Percentiles rank a stretch among this genome's conserved stretches.
Conservation (phyloP, 2,113 vertebrate species). For the Dipodomys merriami region DNA sequence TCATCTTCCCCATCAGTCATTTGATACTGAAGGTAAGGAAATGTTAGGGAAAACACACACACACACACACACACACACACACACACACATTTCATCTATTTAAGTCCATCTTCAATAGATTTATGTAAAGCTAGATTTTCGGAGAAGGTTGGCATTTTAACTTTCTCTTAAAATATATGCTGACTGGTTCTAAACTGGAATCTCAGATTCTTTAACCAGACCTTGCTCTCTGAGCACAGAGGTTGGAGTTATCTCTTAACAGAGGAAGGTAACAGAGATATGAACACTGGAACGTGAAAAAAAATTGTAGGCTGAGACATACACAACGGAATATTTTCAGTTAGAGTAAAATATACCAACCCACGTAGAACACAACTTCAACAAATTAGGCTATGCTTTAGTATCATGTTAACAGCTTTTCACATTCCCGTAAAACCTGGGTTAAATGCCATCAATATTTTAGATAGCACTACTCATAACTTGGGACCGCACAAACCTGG, state of each 20-base stretch:
- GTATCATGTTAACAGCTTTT: constrained; percentile 30
- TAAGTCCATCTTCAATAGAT: not conserved
- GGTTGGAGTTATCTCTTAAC: not conserved
- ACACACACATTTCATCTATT: not conserved
- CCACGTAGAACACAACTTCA: not conserved
- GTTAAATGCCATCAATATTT: constrained; percentile 33
- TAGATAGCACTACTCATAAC: constrained; percentile 16
- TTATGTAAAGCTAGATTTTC: constrained; percentile 42
- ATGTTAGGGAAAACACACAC: not conserved
- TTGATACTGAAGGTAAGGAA: constrained; percentile 46
- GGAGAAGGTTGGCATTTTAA: not conserved
- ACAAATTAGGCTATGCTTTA: constrained; percentile 21
- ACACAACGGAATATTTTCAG: not conserved
- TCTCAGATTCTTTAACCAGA: constrained; percentile 75
- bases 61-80: not conserved
- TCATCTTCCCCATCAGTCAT: not conserved
- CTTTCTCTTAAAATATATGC: constrained; percentile 9
- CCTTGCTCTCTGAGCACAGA: constrained; percentile 21
- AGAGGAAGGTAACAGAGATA: constrained; percentile 27
- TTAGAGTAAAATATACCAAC: not conserved
- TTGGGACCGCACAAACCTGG: constrained; percentile 44
- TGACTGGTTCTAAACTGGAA: not conserved
- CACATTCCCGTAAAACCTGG: constrained; percentile 45
- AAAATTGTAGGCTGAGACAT: not conserved
- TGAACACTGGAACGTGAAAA: not conserved